Percentiles rank a stretch among this genome's conserved stretches.
Evolutionary conservation across 2,888 invertebrate genomes (phyloP).

Genomic region (Nasonovia ribisnigri): DNA sequence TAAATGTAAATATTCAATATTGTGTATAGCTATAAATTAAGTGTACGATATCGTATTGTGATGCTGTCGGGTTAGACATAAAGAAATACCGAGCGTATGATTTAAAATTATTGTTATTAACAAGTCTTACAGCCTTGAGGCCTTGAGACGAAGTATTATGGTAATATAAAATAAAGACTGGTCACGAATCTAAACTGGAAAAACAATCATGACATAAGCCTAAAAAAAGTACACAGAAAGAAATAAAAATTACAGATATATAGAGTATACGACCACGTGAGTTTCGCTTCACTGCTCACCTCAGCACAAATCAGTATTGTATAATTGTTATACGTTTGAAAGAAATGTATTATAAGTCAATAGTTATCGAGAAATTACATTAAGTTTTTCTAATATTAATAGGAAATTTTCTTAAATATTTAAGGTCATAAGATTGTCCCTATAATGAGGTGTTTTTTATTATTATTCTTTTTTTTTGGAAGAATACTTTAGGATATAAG

Average conservation of each 20-base stretch:
- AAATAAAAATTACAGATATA: neutral
- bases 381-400: neutral
- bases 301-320: neutral
- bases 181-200: conserved; percentile 31
- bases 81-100: neutral
- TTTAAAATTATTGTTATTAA: conserved; percentile 42
- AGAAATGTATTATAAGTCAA: neutral
- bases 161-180: conserved; percentile 30
- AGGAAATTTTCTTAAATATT: neutral
- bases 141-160: conserved; percentile 24
- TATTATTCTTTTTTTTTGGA: neutral
- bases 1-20: neutral
- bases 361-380: neutral
- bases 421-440: neutral
- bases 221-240: neutral
- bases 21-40: conserved; percentile 2
- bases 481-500: neutral
- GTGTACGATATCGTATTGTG: neutral
- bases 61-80: neutral
- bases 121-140: conserved; percentile 39
- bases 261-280: neutral
- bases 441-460: neutral
- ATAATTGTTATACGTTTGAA: neutral
- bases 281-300: neutral
- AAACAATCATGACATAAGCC: neutral